Evolutionary conservation across 2,888 invertebrate genomes (phyloP), one percentile per base, ranked within the genome.

Genomic region (Synanthedon andrenaeformis): DNA sequence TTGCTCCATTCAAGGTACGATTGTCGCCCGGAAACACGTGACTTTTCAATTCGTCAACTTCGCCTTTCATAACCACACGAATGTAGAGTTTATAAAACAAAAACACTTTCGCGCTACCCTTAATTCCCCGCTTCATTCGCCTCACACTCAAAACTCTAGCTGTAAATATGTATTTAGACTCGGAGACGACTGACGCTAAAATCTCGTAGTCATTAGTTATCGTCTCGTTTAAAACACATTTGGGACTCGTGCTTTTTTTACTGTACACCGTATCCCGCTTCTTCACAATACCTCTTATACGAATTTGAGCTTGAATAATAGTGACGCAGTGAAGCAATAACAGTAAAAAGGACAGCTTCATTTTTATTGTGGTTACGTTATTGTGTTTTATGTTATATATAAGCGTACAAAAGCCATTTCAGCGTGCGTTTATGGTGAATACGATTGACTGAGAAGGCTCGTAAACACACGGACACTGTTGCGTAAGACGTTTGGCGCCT

Each of bases 191-290:
- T 66, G 86, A 87, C 73, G 85, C 81, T 79, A 87, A 71, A 79
- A 86, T 84, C 81, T 86, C 86, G 72, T 85, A 86, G 81, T 87
- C 86, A 80, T 87, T 86, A 79, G 84, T 85, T 81, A 86, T 82
- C 75, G 86, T 87, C 80, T 84, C 86, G 74, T 87, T 86, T 73
- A 81, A 82, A 81, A 81, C 74, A 80, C 86, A 86, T 83, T 85
- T 84, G 76, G 79, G 66, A 62, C 66, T 84, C 75, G 76, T 76
- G 77, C 79, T 80, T 82, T 81, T 84, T 78, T 79, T 84, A 72
- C 71, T 78, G 70, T 72, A 71, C 68, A 72, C 70, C 65, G 76
- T 76, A 69, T 80, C 79, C 67, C 81, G 82, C 72, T 79, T 83
- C 68, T 74, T 79, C 67, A 72, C 78, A 63, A 70, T 70, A 70